Base-by-base conservation (phyloP, 2,888 invertebrate genomes). In the Formica aserva region DNA sequence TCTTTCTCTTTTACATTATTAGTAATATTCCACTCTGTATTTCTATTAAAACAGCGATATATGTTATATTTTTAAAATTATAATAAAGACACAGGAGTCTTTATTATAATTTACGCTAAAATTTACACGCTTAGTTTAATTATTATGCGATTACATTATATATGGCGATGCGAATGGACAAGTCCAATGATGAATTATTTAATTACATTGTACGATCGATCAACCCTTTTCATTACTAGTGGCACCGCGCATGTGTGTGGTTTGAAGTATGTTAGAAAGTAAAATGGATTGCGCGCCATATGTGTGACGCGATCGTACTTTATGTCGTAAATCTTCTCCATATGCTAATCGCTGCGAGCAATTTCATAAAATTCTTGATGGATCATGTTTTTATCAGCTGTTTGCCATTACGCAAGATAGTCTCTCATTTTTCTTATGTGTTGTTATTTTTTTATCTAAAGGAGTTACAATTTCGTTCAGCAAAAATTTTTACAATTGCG, bases 261-360 rank as follows among this genome's bases (percentile, higher is more conserved):
- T 38, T 48, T 80, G 62, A 82, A 72, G 82, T 66, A 65, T 69
- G 80, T 72, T 82, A 62, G 52, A 45, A 63, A 66, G 76, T 85
- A 82, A 87, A 63, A 72, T 72, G 85, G 85, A 87, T 87, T 76
- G 69, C 60, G 69, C 60, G 38, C 63, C 69, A 82, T 85, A 82
- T 80, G 63, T 41, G 63, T 66, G 60, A 22, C 29, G 75, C 35
- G 72, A 72, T 75, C 67, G 55, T 77, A 84, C 74, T 82, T 78
- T 62, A 65, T 69, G 62, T 65, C 38, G 71, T 52, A 60, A 85
- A 82, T 66, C 80, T 67, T 72, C 57, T 66, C 22, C 41, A 22
- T 45, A 48, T 69, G 75, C 63, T 87, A 82, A 87, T 72, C 57
- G 48, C 57, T 41, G 32, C 66, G 62, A 52, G 60, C 69, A 45